Base-by-base conservation (phyloP, 2,797 vertebrate genomes). In the Triplophysa bombifrons region DNA sequence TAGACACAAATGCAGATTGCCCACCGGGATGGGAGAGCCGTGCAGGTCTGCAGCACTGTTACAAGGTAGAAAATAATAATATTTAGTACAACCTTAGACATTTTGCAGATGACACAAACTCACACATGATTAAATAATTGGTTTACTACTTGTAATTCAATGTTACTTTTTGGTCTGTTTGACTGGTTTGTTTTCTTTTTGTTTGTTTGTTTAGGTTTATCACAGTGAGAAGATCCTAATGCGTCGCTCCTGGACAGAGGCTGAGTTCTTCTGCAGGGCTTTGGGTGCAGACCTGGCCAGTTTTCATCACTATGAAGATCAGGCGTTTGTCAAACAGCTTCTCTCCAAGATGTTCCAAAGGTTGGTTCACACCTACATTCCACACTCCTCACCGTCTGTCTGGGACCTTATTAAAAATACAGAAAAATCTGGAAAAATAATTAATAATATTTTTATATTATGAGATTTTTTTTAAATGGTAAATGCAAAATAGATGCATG, bases 211-310 rank as follows among this genome's bases (percentile, higher is more conserved):
- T 82, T 72, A 99, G 98, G 94, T 98, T 83, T 98, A 97, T 89
- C 96, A 99, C 66, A 93, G 89, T 75, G 97, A 98, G 90, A 99
- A 98, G 84, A 91, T 98, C 80, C 84, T 97, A 72, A 95, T 94
- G 93, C 96, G 95, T 86, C 96, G 97, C 85, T 94, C 96, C 1
- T 99, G 98, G 97, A 88, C 91, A 56, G 97, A 98, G 88, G 96
- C 97, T 10, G 96, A 98, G 89, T 91, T 89, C 0, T 95, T 98
- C 86, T 99, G 98, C 88, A 95, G 94, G 87, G 96, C 95, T 84
- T 96, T 98, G 34, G 96, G 96, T 70, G 94, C 95, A 76, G 94
- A 98, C 88, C 94, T 99, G 86, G 95, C 94, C 88, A 97, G 96
- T 86, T 98, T 99, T 88, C 92, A 91, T 82, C 94, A 95, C 87